These are phyloP conservation scores for Cryptoprocta ferox DNA, from an alignment of 2,797 vertebrate species.

Conservation along the genomic window DNA sequence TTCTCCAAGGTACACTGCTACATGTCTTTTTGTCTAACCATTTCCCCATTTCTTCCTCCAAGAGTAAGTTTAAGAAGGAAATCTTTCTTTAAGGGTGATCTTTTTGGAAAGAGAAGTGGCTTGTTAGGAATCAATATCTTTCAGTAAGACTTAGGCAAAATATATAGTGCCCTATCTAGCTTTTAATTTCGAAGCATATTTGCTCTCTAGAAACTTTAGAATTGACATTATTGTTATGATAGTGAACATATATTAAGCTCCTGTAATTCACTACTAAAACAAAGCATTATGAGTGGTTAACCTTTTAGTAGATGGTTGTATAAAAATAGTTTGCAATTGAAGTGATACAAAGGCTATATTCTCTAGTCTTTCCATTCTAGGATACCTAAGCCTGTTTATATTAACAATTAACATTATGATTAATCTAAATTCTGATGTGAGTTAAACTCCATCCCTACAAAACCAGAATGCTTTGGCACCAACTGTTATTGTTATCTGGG, in stretches of 20 bases:
- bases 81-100: constrained; percentile 45
- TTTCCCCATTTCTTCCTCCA: neutral
- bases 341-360: neutral
- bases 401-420: neutral
- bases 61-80: constrained; percentile 45
- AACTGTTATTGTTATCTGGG: neutral
- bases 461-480: neutral
- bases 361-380: constrained; percentile 21
- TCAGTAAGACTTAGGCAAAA: constrained; percentile 62
- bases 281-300: constrained; percentile 30
- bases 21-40: constrained; percentile 30
- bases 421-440: constrained; percentile 21
- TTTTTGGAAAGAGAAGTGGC: constrained; percentile 41
- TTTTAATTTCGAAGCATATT: constrained; percentile 58
- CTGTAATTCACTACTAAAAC: constrained; percentile 48
- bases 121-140: constrained; percentile 53
- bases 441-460: constrained; percentile 10
- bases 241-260: constrained; percentile 36
- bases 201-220: constrained; percentile 62
- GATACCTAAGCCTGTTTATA: constrained; percentile 9
- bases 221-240: constrained; percentile 26
- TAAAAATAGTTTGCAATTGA: constrained; percentile 17
- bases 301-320: neutral
- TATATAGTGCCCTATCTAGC: neutral
- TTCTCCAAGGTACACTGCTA: neutral